A percentile compares a stretch with the other conserved stretches of the same genome.
These are phyloP conservation scores for Bathynomus jamesi DNA, from an alignment of 1,140 invertebrate species.

Conservation along the genomic window DNA sequence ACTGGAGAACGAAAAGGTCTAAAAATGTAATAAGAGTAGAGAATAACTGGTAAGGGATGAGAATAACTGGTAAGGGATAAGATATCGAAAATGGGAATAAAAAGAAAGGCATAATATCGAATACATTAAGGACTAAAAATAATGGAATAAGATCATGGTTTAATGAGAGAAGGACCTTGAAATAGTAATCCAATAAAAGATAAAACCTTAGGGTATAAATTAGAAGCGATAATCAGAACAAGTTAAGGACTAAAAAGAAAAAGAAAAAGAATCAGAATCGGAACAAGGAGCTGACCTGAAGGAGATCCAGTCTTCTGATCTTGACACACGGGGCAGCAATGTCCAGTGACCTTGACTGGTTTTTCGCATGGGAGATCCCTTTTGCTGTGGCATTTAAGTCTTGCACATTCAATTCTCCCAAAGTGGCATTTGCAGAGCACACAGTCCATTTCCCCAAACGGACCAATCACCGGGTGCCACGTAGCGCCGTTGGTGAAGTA, in stretches of 20 bases:
- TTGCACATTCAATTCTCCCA: slow-evolving; percentile 40
- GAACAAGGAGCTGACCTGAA: neutral
- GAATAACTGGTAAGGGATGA: too few species aligned
- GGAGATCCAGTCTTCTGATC: neutral
- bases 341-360: slow-evolving; percentile 41
- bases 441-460: slow-evolving; percentile 39
- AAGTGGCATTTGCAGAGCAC: slow-evolving; percentile 14
- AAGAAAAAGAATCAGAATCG: neutral
- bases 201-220: neutral
- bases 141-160: too few species aligned
- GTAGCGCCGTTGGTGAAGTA: slow-evolving; percentile 41
- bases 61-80: too few species aligned
- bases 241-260: neutral
- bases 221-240: neutral
- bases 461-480: slow-evolving; percentile 44
- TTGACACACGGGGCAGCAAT: slow-evolving; percentile 40
- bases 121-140: too few species aligned
- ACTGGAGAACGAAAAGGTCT: neutral
- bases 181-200: too few species aligned
- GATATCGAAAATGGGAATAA: too few species aligned
- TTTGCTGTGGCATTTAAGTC: slow-evolving; percentile 40
- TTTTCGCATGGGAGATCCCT: slow-evolving; percentile 40
- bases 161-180: too few species aligned
- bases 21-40: too few species aligned
- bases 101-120: too few species aligned